Evolutionary conservation across 1,140 invertebrate species (phyloP).

Genomic region (Nephila pilipes): DNA sequence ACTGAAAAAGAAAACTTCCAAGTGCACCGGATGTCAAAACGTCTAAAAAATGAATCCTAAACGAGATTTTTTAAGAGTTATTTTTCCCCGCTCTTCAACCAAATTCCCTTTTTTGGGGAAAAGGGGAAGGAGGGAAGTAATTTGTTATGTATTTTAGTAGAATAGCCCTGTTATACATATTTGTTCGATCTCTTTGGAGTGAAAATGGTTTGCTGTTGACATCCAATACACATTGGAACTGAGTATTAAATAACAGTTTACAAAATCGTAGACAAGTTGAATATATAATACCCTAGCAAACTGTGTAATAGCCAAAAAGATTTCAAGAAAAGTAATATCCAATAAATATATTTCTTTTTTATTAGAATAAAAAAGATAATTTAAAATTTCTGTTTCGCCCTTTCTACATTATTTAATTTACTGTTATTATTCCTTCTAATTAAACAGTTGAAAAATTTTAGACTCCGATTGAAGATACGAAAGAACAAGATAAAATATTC

Average conservation of each 20-base stretch:
- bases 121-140: slow-evolving; percentile 33
- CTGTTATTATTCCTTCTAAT: no score
- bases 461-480: no score
- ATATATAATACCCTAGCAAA: neutral
- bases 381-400: no score
- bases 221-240: neutral
- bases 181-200: no score
- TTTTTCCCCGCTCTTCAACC: neutral
- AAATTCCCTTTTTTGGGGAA: neutral
- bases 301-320: no score
- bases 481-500: no score
- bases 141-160: slow-evolving; percentile 39
- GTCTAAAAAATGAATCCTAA: slow-evolving; percentile 60
- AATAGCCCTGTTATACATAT: neutral
- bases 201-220: neutral
- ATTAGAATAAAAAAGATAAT: no score
- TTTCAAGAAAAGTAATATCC: no score
- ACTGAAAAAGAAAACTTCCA: neutral
- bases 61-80: slow-evolving; percentile 56
- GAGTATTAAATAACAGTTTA: neutral
- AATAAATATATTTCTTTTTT: no score
- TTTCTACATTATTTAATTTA: no score
- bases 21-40: slow-evolving; percentile 30
- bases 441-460: no score
- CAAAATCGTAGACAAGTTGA: neutral